These are phyloP conservation scores for Seladonia tumulorum DNA, from an alignment of 2,888 invertebrate genomes.

Conservation along the genomic window DNA sequence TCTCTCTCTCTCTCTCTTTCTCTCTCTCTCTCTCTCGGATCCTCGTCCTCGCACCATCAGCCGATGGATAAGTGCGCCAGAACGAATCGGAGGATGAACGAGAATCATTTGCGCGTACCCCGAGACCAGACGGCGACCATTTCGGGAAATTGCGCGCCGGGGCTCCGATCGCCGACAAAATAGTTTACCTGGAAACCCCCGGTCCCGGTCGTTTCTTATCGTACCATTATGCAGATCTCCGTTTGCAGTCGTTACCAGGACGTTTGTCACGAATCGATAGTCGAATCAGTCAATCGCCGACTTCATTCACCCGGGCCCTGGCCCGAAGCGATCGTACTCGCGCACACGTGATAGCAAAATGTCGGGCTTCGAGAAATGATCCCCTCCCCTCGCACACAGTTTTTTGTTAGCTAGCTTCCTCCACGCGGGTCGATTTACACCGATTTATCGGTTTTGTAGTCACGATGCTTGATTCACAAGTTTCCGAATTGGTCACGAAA, in stretches of 20 bases:
- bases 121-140: constrained; percentile 12
- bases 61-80: constrained; percentile 34
- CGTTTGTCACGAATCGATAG: neutral
- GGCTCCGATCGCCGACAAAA: constrained; percentile 19
- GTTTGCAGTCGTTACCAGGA: neutral
- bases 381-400: too few species aligned
- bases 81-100: constrained; percentile 22
- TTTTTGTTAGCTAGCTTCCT: too few species aligned
- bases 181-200: neutral
- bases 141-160: constrained; percentile 15
- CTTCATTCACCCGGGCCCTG: neutral
- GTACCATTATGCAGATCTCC: neutral
- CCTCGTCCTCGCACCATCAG: constrained; percentile 1
- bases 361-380: too few species aligned
- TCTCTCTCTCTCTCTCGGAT: neutral
- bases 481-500: too few species aligned
- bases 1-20: too few species aligned
- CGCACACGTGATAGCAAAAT: too few species aligned
- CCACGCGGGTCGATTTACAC: too few species aligned
- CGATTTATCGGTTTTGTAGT: too few species aligned
- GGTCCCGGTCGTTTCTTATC: neutral
- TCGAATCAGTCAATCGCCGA: neutral
- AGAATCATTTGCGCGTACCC: constrained; percentile 48
- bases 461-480: too few species aligned
- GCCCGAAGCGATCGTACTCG: too few species aligned